phyloP scores from a whole-genome alignment of 92 coral and sea anemone genomes.

The Porites lobata region DNA sequence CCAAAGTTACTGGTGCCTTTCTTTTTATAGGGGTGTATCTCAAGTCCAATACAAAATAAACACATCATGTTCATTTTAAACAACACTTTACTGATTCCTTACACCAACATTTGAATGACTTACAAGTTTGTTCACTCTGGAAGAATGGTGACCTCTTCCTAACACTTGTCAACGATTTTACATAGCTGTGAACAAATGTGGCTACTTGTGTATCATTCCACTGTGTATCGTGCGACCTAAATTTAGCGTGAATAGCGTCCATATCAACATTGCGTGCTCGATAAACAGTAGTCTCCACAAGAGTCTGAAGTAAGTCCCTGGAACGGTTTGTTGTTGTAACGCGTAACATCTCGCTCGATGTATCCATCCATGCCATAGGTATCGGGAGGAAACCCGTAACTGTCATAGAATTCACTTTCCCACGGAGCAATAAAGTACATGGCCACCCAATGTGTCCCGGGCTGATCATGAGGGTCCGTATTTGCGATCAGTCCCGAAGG shows the following conservation, averaged over 20 bases:
- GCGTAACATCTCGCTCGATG: background rate
- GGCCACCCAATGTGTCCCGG: constrained; percentile 60
- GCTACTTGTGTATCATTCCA: constrained; percentile 50
- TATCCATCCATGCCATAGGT: background rate
- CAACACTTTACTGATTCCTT: background rate
- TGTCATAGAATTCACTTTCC: constrained; percentile 49
- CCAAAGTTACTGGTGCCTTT: too few species aligned
- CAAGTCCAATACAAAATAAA: background rate
- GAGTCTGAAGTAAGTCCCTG: constrained; percentile 37
- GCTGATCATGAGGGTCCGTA: constrained; percentile 35
- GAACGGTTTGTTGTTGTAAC: constrained; percentile 7
- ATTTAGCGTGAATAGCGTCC: constrained; percentile 13
- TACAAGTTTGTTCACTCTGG: constrained; percentile 5
- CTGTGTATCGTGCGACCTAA: constrained; percentile 7
- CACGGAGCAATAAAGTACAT: constrained; percentile 6
- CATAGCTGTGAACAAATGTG: constrained; percentile 18
- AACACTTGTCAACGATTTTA: background rate
- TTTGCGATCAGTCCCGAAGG: constrained; percentile 42
- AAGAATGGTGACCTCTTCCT: background rate
- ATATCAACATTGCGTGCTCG: background rate
- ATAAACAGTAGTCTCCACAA: too few species aligned
- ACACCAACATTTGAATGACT: constrained; percentile 20
- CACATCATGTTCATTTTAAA: background rate
- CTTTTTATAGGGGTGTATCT: background rate
- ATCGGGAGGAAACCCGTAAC: background rate